Conservation (phyloP, 2,797 vertebrate genomes). For the Rhinatrema bivittatum region DNA sequence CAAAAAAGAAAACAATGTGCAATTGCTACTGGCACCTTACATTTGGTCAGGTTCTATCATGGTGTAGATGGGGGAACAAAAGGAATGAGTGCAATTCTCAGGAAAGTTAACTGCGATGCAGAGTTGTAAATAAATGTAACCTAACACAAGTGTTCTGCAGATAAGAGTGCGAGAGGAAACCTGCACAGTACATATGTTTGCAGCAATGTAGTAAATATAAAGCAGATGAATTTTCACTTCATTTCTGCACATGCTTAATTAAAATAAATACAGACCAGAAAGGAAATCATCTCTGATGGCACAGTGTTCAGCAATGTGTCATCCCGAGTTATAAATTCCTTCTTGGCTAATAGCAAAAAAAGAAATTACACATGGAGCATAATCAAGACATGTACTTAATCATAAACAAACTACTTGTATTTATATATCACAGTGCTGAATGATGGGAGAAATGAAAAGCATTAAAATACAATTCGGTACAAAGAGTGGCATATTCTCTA, state of each 20-base stretch:
- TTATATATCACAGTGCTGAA: background rate
- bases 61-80: too few relatives aligned
- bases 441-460: background rate
- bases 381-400: background rate
- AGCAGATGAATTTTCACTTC: too few relatives aligned
- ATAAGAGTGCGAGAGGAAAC: too few relatives aligned
- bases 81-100: too few relatives aligned
- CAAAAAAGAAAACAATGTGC: too few relatives aligned
- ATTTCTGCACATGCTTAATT: too few relatives aligned
- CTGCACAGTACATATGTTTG: accelerated
- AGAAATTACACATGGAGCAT: background rate
- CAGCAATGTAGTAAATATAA: too few relatives aligned
- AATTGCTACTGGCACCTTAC: too few relatives aligned
- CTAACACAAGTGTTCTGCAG: too few relatives aligned
- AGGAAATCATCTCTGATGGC: background rate
- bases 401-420: conserved; percentile 8
- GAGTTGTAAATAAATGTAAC: too few relatives aligned
- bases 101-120: too few relatives aligned
- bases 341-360: background rate
- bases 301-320: background rate
- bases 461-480: background rate
- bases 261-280: background rate
- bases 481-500: background rate
- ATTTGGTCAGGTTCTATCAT: too few relatives aligned
- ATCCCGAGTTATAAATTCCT: conserved; percentile 1